phyloP scores from a whole-genome alignment of 2,888 invertebrate genomes.

The Pelosia muscerda region DNA sequence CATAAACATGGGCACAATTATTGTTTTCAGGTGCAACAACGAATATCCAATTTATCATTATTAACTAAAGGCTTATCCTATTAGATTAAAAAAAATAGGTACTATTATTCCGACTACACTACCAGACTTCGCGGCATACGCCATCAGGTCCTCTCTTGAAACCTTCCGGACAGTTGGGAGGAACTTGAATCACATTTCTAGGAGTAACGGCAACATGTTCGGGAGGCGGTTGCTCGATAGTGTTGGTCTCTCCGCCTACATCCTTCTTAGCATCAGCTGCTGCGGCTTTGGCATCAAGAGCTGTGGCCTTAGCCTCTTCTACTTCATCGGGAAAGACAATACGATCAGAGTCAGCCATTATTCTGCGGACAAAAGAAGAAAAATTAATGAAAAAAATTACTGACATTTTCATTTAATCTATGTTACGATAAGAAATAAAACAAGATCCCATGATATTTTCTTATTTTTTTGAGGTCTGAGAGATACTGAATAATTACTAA shows the following conservation, averaged over 20 bases:
- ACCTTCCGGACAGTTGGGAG: conserved; percentile 64
- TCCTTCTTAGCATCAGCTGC: conserved; percentile 44
- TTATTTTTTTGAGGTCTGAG: background rate
- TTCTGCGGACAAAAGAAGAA: conserved; percentile 39
- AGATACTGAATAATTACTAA: background rate
- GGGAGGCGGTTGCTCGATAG: conserved; percentile 53
- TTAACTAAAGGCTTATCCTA: conserved; percentile 2
- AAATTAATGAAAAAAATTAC: background rate
- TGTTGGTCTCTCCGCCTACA: conserved; percentile 59
- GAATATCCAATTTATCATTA: background rate
- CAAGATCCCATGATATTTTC: background rate
- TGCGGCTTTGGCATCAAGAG: conserved; percentile 59
- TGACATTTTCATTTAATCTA: background rate
- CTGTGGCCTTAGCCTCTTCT: conserved; percentile 61
- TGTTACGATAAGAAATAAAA: background rate
- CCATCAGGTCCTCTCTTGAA: conserved; percentile 62
- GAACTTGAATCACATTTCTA: conserved; percentile 71
- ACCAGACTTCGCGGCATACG: conserved; percentile 66
- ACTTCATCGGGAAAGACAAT: conserved; percentile 75
- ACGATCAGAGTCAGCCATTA: conserved; percentile 72
- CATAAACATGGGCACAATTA: background rate
- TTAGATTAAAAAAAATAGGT: background rate
- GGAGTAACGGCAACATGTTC: conserved; percentile 27
- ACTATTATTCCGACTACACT: too few relatives aligned
- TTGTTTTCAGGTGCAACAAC: background rate